Evolutionary conservation across 2,113 vertebrate species (phyloP).

Genomic region (Apteryx owenii): DNA sequence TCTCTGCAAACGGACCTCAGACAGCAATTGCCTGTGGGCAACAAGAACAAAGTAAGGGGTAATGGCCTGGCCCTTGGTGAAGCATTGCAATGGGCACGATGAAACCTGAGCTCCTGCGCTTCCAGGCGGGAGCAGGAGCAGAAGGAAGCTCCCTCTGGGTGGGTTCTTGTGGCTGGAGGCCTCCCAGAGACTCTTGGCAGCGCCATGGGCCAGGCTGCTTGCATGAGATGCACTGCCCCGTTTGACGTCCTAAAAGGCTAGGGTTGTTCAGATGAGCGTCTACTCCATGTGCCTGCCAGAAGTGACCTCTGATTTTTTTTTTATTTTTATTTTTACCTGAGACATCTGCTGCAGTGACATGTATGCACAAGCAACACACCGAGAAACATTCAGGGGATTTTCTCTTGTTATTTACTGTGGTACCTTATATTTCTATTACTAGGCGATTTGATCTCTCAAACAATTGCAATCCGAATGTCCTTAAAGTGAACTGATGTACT

Average conservation of each 20-base stretch:
- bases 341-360: background rate
- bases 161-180: background rate
- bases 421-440: background rate
- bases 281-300: background rate
- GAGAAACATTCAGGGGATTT: background rate
- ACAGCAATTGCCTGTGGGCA: constrained; percentile 51
- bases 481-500: constrained; percentile 56
- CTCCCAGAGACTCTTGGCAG: background rate
- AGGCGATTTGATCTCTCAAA: constrained; percentile 36
- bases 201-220: background rate
- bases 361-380: background rate
- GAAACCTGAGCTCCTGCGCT: background rate
- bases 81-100: background rate
- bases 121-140: background rate
- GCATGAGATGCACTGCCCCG: background rate
- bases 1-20: constrained; percentile 3
- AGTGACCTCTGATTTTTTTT: background rate
- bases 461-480: constrained; percentile 45
- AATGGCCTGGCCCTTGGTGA: background rate
- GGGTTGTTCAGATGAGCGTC: background rate
- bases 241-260: background rate
- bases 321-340: rapidly evolving
- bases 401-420: background rate
- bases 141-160: background rate
- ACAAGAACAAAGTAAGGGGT: background rate